Evolutionary conservation across 2,797 vertebrate genomes (phyloP).

Genomic region (Bryconaethiops microstoma): DNA sequence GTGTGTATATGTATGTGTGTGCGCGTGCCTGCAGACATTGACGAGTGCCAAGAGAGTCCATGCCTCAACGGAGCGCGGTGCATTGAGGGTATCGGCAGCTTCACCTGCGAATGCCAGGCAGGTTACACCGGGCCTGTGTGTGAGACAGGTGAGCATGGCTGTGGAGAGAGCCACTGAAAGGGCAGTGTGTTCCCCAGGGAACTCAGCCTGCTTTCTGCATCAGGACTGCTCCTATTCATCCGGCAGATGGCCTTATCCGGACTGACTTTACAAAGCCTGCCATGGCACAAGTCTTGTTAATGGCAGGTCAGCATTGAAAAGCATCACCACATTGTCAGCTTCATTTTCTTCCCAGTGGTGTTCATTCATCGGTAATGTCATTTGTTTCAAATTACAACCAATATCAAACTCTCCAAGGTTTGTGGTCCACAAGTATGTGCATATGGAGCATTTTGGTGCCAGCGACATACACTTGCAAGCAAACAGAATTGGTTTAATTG

Average conservation of each 20-base stretch:
- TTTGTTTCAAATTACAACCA: neutral
- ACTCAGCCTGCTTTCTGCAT: conserved; percentile 69
- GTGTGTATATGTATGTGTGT: neutral
- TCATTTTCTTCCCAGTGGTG: neutral
- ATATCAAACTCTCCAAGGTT: conserved; percentile 24
- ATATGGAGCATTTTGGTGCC: neutral
- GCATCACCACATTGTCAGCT: conserved; percentile 38
- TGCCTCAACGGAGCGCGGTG: conserved; percentile 76
- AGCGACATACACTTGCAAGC: neutral
- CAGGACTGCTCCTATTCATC: conserved; percentile 59
- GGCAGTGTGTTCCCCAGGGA: conserved; percentile 57
- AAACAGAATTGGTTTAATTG: too few relatives aligned
- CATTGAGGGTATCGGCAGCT: conserved; percentile 71
- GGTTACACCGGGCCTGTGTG: conserved; percentile 79
- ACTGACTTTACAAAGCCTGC: conserved; percentile 55
- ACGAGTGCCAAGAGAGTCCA: conserved; percentile 75
- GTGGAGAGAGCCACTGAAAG: conserved; percentile 41
- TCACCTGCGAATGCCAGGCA: conserved; percentile 77
- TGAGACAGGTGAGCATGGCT: conserved; percentile 77
- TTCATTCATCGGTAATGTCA: conserved; percentile 6
- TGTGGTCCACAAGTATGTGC: neutral
- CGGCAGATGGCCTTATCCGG: conserved; percentile 61
- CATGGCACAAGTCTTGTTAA: conserved; percentile 54
- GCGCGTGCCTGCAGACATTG: conserved; percentile 71
- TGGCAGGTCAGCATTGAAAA: conserved; percentile 54